Evolutionary conservation across 2,888 invertebrate genomes (phyloP), one percentile per base, ranked within the genome.

Genomic region (Agrochola lota): DNA sequence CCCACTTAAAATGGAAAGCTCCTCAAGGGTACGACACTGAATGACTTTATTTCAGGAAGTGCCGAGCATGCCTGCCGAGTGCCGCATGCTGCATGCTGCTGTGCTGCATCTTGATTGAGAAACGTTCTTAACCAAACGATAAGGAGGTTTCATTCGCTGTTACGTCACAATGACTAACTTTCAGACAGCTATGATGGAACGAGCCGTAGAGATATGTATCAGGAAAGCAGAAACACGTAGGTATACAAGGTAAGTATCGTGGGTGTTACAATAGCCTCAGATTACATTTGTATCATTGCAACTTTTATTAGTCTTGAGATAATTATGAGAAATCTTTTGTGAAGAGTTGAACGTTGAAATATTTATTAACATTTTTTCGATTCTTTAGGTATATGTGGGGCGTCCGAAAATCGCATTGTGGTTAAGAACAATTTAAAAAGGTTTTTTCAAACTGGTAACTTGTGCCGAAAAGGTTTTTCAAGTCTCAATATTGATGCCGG

Each of bases 171-270:
- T 84, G 60, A 68, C 71, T 80, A 80, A 68, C 70, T 78, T 76
- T 57, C 68, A 83, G 84, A 89, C 85, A 80, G 81, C 57, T 78
- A 87, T 88, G 87, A 88, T 90, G 84, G 80, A 91, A 88, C 71
- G 84, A 80, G 71, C 77, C 64, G 66, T 64, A 77, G 62, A 85
- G 90, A 90, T 86, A 86, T 77, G 75, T 77, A 91, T 90, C 88
- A 81, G 77, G 78, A 82, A 63, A 81, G 71, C 67, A 80, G 71
- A 80, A 72, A 83, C 83, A 67, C 12, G 52, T 74, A 85, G 70
- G 40, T 71, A 81, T 49, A 80, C 78, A 78, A 75, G 63, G 60
- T 72, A 68, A 69, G 64, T 72, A 74, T 74, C 40, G 87, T 87
- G 86, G 88, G 85, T 85, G 88, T 75, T 78, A 89, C 86, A 88